Evolutionary conservation across 2,888 invertebrate genomes (phyloP), one percentile per base, ranked within the genome.

Genomic region (Drosophila merina): DNA sequence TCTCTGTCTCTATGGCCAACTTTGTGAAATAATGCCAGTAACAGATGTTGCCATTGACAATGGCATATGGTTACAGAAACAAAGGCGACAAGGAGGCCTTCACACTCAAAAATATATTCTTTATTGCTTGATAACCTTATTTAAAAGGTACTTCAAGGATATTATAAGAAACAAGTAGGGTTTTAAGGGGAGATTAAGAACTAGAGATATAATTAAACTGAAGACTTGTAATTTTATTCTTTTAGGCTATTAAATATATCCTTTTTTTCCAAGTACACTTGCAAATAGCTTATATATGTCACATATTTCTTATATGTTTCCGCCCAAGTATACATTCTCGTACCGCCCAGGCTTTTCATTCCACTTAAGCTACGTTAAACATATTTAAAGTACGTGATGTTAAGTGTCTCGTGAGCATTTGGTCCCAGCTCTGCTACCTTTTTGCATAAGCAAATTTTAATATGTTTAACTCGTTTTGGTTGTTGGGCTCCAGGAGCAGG

Each of bases 311-410:
- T 14, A n/a, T 40, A 48, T 28, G 28, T 57, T 60, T 56, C 57
- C 54, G 47, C 52, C 50, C 40, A 55, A 50, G 49, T 45, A 60
- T 33, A 48, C 14, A 30, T 44, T 28, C 28, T 4, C 28, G 38
- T 59, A 50, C 55, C 30, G 51, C 31, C 10, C 20, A 10, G 64
- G 66, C 77, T 75, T 79, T 79, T 77, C 85, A 83, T 80, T 86
- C 77, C 70, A 75, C 85, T 83, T 88, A 80, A 83, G 82, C 88
- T 86, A 64, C 79, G 75, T 83, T 74, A 80, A 83, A 86, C 89
- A 84, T 83, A 88, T 83, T 88, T 83, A 88, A 87, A 77, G 85
- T 88, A 83, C 88, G 82, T 83, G 82, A 71, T 84, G 85, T 72
- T 75, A 67, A 84, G 81, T 81, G 87, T 84, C 87, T 83, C 71